phyloP scores from a whole-genome alignment of 1,140 invertebrate genomes.

The Linepithema humile region DNA sequence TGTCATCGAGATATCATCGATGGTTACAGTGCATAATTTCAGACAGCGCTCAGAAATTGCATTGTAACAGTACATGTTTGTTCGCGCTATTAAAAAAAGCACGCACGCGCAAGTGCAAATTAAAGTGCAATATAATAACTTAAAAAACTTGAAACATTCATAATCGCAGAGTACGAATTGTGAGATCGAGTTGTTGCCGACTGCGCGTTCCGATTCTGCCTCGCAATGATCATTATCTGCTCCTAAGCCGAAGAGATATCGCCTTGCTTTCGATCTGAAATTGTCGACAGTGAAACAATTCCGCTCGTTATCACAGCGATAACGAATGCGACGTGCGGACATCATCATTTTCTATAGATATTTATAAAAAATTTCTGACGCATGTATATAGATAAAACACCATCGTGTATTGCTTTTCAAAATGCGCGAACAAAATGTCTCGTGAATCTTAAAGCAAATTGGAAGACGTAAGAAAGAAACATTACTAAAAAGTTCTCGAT shows the following conservation, averaged over 20 bases:
- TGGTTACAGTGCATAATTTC: background rate
- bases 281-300: slow-evolving; percentile 52
- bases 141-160: background rate
- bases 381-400: too few species aligned
- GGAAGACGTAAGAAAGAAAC: too few species aligned
- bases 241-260: background rate
- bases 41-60: background rate
- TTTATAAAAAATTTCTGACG: background rate
- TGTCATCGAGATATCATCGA: slow-evolving; percentile 37
- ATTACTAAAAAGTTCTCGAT: too few species aligned
- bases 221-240: slow-evolving; percentile 9
- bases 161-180: background rate
- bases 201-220: background rate
- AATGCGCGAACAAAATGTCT: too few species aligned
- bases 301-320: slow-evolving; percentile 33
- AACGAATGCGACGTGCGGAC: slow-evolving; percentile 17
- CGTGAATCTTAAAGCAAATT: too few species aligned
- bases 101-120: background rate
- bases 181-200: background rate
- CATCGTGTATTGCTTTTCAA: background rate
- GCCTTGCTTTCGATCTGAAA: background rate
- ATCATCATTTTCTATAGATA: slow-evolving; percentile 13
- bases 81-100: background rate
- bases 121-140: background rate
- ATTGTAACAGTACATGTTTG: background rate